A percentile compares a stretch with the other conserved stretches of the same genome.
These are phyloP conservation scores for Lepidurus apus DNA, from an alignment of 1,140 invertebrate genomes.

Conservation along the genomic window DNA sequence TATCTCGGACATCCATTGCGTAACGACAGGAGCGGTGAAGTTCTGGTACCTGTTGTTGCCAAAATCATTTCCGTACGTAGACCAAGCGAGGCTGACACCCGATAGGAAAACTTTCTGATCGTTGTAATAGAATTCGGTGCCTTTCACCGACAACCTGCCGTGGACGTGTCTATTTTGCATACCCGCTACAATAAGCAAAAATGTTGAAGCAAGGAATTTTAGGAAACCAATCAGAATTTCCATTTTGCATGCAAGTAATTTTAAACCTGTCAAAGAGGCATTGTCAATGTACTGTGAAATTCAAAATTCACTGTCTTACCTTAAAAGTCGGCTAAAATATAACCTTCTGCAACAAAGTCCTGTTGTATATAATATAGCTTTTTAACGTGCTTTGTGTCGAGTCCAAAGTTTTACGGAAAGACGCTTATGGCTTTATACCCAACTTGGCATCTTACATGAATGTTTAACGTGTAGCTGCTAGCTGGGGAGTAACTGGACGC, in stretches of 20 bases:
- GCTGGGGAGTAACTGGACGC: too few species aligned
- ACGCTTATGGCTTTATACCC: not conserved
- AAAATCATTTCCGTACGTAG: constrained; percentile 40
- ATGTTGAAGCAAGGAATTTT: not conserved
- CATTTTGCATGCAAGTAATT: not conserved
- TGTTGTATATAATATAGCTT: not conserved
- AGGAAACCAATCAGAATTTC: not conserved
- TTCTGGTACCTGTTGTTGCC: constrained; percentile 44
- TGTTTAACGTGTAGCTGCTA: not conserved
- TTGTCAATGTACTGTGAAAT: not conserved
- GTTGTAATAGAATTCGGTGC: constrained; percentile 33
- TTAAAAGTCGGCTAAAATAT: too few species aligned
- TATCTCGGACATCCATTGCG: constrained; percentile 42
- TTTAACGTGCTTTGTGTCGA: not conserved
- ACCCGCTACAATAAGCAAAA: not conserved
- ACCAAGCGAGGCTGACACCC: constrained; percentile 47
- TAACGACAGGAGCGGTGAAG: constrained; percentile 36
- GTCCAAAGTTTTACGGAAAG: not conserved
- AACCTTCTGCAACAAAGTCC: not conserved
- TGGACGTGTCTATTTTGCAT: not conserved
- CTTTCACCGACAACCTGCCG: constrained; percentile 14
- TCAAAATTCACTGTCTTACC: too few species aligned
- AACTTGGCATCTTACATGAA: not conserved
- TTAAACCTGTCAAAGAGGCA: not conserved
- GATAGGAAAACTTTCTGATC: constrained; percentile 45